Base-by-base conservation (phyloP, 1,140 invertebrate species). In the Leptonema lineaticorne region DNA sequence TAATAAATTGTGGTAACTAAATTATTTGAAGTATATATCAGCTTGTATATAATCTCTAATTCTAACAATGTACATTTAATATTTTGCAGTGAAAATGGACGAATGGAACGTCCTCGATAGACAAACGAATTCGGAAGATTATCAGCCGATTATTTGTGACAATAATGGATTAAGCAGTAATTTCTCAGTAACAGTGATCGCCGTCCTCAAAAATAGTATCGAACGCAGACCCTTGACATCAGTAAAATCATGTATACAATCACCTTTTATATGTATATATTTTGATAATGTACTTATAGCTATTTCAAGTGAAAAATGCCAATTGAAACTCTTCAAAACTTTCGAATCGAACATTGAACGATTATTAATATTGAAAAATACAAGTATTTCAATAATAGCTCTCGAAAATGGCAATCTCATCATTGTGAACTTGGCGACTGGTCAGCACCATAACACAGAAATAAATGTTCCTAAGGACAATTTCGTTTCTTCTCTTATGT, bases 81-180 rank as follows among this genome's bases (percentile, higher is more conserved):
- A n/a, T 45, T 7, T 24, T 22, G 20, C 24, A 24, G 50, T 53
- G 1, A 53, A 53, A 53, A 53, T 53, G 71, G 62, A 60, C 16
- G 18, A 20, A 45, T 73, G 71, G 71, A 67, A 26, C 11, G 27
- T 73, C 2, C 65, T 73, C 9, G 71, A 69, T 53, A 68, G 68
- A 59, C 37, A 22, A 14, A 20, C 56, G 26, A 50, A 66, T 22
- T 33, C 64, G 0, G 68, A 69, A 41, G 45, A 68, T 3, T 73
- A 67, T 56, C 30, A 64, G 11, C 63, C 58, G n/a, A 30, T 68
- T 9, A 65, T 69, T 1, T 60, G 66, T 53, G n/a, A n/a, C n/a
- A 63, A 37, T 18, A 53, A 68, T 50, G 60, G 65, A 69, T 28
- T 63, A 18, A 64, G n/a, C 14, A 73, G 56, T 37, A 73, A 73